Conservation (phyloP, 2,113 vertebrate genomes). For the Cichladusa arquata region DNA sequence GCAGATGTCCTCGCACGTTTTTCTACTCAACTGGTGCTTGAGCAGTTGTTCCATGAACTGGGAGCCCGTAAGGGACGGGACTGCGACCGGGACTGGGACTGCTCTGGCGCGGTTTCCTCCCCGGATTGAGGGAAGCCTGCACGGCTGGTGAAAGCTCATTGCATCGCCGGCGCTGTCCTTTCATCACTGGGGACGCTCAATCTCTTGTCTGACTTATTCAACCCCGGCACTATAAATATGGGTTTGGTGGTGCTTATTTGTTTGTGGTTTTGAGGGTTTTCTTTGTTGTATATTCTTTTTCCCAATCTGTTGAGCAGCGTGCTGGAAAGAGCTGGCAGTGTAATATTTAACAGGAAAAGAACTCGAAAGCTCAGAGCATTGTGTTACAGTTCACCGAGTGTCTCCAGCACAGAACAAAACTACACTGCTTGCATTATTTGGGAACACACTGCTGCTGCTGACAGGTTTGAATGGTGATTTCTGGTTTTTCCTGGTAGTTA, state of each 20-base stretch:
- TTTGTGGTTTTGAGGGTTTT: background rate
- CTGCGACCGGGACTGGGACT: background rate
- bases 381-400: background rate
- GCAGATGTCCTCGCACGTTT: fast-evolving
- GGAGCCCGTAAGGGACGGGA: background rate
- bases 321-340: background rate
- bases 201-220: background rate
- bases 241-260: background rate
- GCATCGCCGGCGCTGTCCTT: background rate
- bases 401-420: background rate
- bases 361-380: background rate
- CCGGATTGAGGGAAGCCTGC: background rate
- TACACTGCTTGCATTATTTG: background rate
- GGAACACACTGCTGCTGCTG: background rate
- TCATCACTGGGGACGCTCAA: background rate
- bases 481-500: background rate
- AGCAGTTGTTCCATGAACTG: background rate
- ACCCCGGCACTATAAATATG: background rate
- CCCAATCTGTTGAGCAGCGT: fast-evolving
- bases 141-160: fast-evolving
- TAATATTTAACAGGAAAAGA: background rate
- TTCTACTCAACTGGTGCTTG: background rate
- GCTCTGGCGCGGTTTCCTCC: background rate
- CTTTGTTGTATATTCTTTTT: background rate
- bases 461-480: background rate